Conservation (phyloP, 2,113 vertebrate species). For the Ammodytes dubius region DNA sequence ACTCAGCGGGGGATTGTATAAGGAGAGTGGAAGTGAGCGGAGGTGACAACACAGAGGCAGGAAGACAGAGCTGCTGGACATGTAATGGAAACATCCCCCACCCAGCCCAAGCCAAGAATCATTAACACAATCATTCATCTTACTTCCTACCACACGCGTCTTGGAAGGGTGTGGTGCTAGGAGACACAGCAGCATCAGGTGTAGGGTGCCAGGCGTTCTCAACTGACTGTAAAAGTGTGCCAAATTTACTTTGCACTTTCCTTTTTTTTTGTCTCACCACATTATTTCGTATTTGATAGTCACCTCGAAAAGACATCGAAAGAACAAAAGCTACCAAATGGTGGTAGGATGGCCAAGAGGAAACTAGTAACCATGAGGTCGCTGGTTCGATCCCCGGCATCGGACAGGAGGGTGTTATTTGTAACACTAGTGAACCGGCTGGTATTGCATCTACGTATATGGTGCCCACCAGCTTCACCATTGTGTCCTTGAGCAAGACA, state of each 20-base stretch:
- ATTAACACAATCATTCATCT: slow-evolving; percentile 39
- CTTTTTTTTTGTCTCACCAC: background rate
- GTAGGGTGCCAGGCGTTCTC: slow-evolving; percentile 14
- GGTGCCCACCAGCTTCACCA: too few species aligned
- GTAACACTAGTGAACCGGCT: too few species aligned
- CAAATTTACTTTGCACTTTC: slow-evolving; percentile 2
- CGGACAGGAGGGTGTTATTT: too few species aligned
- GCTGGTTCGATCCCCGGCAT: too few species aligned
- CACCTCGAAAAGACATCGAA: too few species aligned
- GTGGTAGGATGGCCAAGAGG: too few species aligned
- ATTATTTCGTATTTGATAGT: background rate
- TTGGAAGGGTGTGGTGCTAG: slow-evolving; percentile 11
- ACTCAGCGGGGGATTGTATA: background rate
- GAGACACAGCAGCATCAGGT: slow-evolving; percentile 8
- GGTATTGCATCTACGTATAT: too few species aligned
- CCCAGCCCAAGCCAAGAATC: slow-evolving; percentile 13
- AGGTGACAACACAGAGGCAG: slow-evolving; percentile 55
- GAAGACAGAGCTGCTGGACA: slow-evolving; percentile 65
- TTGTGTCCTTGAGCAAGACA: too few species aligned
- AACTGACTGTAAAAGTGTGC: background rate
- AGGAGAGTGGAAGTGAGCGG: slow-evolving; percentile 39
- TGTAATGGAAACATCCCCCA: slow-evolving; percentile 48
- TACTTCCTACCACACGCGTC: slow-evolving; percentile 25
- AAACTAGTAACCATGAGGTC: too few species aligned
- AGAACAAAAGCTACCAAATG: background rate